Evolutionary conservation across 30 jellyfish, hydroid and myxozoan genomes (phyloP).

Genomic region (Aurelia aurita): DNA sequence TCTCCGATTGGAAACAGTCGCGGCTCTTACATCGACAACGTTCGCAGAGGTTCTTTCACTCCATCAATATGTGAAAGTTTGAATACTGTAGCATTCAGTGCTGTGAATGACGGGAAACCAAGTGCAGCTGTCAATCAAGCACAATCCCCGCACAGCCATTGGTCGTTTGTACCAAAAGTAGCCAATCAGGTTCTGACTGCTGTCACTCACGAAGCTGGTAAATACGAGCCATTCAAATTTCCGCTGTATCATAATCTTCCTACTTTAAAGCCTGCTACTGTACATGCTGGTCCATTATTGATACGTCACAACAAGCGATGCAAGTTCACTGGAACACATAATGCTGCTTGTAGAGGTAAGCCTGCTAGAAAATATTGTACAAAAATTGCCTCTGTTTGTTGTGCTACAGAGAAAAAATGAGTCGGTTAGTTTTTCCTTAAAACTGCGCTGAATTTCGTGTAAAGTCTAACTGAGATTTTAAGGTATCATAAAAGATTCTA

Average conservation of each 20-base stretch:
- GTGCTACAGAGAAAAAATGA: no score
- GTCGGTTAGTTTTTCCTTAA: no score
- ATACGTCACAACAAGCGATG: constrained; percentile 16
- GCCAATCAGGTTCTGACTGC: constrained; percentile 51
- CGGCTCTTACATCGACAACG: constrained; percentile 75
- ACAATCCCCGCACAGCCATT: constrained; percentile 9
- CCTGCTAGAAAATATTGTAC: neutral
- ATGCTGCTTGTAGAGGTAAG: constrained; percentile 49
- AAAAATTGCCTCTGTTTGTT: neutral
- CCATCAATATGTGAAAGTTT: constrained; percentile 81
- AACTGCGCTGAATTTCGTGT: no score
- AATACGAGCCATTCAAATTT: constrained; percentile 17
- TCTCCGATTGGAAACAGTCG: constrained; percentile 76
- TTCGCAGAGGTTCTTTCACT: constrained; percentile 64
- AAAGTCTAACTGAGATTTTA: no score
- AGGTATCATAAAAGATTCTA: neutral
- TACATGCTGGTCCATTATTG: neutral
- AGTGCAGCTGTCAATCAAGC: neutral
- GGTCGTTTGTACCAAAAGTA: constrained; percentile 45
- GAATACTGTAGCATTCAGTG: constrained; percentile 70
- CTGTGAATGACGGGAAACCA: constrained; percentile 54
- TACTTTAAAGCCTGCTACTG: neutral
- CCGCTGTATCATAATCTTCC: constrained; percentile 10
- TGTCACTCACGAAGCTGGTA: constrained; percentile 37
- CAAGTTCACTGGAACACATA: constrained; percentile 2